These are phyloP conservation scores for sheep (Ovis aries) DNA, from an alignment of 2,113 vertebrate genomes.

Conservation along the genomic window ARS-UI_Ramb_v3.0 NC_056069.1:70206001-70206500, in stretches of 20 bases:
- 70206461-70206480: accelerated
- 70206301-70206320: accelerated
- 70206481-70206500: accelerated
- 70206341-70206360: accelerated
- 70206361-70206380: accelerated
- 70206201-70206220: accelerated
- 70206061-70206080: not conserved
- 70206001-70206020: not conserved
- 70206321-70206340: accelerated
- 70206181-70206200: not conserved
- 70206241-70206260: accelerated
- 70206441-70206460: accelerated
- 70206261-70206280: no score
- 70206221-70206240: not conserved
- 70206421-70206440: accelerated
- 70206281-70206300: not conserved
- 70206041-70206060: not conserved
- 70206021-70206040: not conserved
- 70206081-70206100: not conserved
- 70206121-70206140: not conserved
- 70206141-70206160: accelerated
- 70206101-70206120: accelerated
- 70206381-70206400: accelerated
- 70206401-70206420: accelerated
- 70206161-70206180: not conserved